These are phyloP conservation scores for Mycalesis mineus DNA, from an alignment of 2,888 invertebrate species.

Conservation along the genomic window DNA sequence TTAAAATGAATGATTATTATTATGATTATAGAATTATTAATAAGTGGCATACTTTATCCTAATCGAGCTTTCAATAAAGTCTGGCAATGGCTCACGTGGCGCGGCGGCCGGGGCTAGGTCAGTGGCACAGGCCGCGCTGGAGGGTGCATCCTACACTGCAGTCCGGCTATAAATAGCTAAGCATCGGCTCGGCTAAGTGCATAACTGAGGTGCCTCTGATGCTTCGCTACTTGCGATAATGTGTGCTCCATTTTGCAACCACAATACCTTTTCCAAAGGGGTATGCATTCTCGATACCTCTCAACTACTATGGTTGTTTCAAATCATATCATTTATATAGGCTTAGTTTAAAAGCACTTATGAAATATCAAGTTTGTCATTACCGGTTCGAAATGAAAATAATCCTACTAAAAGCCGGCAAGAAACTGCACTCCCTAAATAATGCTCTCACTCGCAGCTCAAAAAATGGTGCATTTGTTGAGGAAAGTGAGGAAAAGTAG, in stretches of 20 bases:
- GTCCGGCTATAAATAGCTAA: slow-evolving; percentile 4
- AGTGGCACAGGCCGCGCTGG: slow-evolving; percentile 1
- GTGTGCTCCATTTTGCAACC: background rate
- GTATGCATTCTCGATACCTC: background rate
- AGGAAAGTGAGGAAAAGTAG: too few relatives aligned
- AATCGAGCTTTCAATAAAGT: slow-evolving; percentile 1
- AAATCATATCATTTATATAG: too few relatives aligned
- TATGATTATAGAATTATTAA: too few relatives aligned
- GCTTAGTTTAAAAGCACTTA: too few relatives aligned
- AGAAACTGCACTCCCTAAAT: too few relatives aligned
- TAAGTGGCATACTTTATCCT: background rate
- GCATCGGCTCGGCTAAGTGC: background rate
- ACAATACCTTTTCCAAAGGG: too few relatives aligned
- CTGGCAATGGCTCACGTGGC: background rate
- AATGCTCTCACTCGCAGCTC: too few relatives aligned
- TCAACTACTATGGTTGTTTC: background rate
- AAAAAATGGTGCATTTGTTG: too few relatives aligned
- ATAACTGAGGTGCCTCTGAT: background rate
- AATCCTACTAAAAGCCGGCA: too few relatives aligned
- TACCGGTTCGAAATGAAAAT: too few relatives aligned
- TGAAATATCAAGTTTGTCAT: too few relatives aligned
- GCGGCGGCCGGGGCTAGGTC: background rate
- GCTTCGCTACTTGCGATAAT: background rate
- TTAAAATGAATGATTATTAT: too few relatives aligned
- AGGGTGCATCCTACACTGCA: background rate